These are phyloP conservation scores for Amphipyra berbera DNA, from an alignment of 2,888 invertebrate genomes.

Conservation along the genomic window DNA sequence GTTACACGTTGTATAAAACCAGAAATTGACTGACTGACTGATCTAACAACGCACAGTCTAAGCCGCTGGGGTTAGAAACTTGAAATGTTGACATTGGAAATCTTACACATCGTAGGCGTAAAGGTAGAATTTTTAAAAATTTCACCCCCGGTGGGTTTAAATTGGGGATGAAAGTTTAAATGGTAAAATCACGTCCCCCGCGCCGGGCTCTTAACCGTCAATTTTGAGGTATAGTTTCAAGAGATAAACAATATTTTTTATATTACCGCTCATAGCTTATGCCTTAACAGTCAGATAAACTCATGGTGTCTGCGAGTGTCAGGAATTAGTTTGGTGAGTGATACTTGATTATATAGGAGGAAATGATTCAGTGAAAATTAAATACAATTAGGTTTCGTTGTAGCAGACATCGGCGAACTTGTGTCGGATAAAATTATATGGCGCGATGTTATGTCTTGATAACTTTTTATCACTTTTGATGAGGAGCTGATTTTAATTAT, in stretches of 20 bases:
- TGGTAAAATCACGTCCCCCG: too few relatives aligned
- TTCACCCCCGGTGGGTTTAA: too few relatives aligned
- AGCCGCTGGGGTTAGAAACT: too few relatives aligned
- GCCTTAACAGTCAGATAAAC: conserved; percentile 40
- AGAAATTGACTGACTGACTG: too few relatives aligned
- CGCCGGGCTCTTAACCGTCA: too few relatives aligned
- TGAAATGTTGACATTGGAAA: too few relatives aligned
- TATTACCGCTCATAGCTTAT: conserved; percentile 15
- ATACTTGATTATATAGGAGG: conserved; percentile 67
- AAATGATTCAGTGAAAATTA: conserved; percentile 64
- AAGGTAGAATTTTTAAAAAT: too few relatives aligned
- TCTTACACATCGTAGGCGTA: too few relatives aligned
- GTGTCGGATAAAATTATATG: conserved; percentile 41
- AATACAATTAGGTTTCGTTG: conserved; percentile 44
- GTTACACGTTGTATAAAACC: too few relatives aligned
- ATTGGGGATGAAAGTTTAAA: too few relatives aligned
- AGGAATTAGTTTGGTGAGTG: conserved; percentile 71
- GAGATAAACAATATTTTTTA: background rate
- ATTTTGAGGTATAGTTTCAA: too few relatives aligned
- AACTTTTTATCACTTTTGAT: conserved; percentile 37
- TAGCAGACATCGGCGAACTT: conserved; percentile 27
- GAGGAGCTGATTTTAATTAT: conserved; percentile 21
- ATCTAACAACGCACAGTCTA: too few relatives aligned
- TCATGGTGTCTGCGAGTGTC: conserved; percentile 62
- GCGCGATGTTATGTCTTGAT: conserved; percentile 45